These are phyloP conservation scores for Chaenocephalus aceratus DNA, from an alignment of 2,113 vertebrate genomes.

Conservation along the genomic window DNA sequence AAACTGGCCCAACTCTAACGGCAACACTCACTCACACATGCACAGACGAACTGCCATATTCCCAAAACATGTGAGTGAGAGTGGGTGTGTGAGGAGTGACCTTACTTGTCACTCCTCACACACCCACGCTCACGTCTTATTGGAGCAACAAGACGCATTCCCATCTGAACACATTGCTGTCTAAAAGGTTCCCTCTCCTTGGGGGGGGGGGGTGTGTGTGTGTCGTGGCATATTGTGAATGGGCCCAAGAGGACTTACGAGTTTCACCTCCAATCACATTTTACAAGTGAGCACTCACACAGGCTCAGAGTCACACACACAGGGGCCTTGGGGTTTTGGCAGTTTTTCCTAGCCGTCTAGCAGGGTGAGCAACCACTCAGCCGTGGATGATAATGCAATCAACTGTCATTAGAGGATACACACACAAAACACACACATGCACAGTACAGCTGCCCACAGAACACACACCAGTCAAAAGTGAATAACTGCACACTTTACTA, in stretches of 20 bases:
- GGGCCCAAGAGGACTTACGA: conserved; percentile 54
- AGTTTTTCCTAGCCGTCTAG: conserved; percentile 64
- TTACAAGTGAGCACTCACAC: conserved; percentile 45
- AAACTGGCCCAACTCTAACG: conserved; percentile 10
- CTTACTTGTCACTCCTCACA: too few species aligned
- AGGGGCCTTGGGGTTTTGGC: conserved; percentile 63
- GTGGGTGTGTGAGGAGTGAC: conserved; percentile 35
- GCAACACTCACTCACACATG: not conserved
- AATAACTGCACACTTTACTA: not conserved
- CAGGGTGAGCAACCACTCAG: conserved; percentile 69
- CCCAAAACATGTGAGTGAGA: conserved; percentile 25
- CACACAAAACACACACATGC: not conserved
- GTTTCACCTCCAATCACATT: conserved; percentile 72
- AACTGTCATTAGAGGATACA: conserved; percentile 69
- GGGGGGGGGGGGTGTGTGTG: not conserved
- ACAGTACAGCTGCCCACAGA: too few species aligned
- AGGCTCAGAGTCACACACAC: conserved; percentile 12
- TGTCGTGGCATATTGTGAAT: conserved; percentile 58
- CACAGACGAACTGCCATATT: conserved; percentile 9
- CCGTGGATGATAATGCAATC: conserved; percentile 77
- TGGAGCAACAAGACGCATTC: conserved; percentile 49
- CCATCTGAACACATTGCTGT: conserved; percentile 52
- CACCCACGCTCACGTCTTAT: conserved; percentile 33
- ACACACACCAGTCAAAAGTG: conserved; percentile 10
- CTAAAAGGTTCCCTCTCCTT: conserved; percentile 67